These are phyloP conservation scores for Uria lomvia DNA, from an alignment of 2,113 vertebrate species.

Conservation along the genomic window DNA sequence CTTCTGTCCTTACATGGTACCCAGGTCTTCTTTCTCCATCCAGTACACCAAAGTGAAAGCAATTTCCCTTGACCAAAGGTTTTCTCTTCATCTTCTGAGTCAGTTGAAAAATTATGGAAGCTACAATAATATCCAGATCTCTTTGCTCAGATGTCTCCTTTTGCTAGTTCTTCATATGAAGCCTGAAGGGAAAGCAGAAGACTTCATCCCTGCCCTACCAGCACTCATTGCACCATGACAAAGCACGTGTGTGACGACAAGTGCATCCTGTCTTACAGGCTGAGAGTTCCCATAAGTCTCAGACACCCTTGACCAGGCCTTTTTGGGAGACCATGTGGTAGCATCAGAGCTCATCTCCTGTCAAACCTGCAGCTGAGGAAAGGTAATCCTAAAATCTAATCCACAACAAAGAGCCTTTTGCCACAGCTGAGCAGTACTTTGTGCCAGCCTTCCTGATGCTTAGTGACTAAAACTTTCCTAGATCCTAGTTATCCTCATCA, in stretches of 20 bases:
- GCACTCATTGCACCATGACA: neutral
- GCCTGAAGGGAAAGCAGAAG: neutral
- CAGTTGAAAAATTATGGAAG: neutral
- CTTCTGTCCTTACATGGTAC: neutral
- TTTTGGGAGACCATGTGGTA: neutral
- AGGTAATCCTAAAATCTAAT: neutral
- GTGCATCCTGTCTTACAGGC: neutral
- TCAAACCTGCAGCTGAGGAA: neutral
- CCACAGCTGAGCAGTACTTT: neutral
- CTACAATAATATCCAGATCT: neutral
- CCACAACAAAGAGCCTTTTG: neutral
- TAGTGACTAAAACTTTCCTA: neutral
- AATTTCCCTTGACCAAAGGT: neutral
- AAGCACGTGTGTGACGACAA: neutral
- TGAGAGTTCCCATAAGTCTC: neutral
- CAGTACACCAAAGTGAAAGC: neutral
- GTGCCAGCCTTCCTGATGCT: neutral
- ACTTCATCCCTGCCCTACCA: neutral
- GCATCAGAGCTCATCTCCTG: neutral
- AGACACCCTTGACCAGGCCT: neutral
- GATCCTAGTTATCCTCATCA: neutral
- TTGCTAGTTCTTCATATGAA: neutral
- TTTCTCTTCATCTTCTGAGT: neutral
- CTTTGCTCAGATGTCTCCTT: neutral
- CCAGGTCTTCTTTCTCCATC: neutral